A percentile compares a stretch with the other conserved stretches of the same genome.
These are phyloP conservation scores for Epizoanthus illoricatus DNA, from an alignment of 92 coral and sea anemone genomes.

Conservation along the genomic window DNA sequence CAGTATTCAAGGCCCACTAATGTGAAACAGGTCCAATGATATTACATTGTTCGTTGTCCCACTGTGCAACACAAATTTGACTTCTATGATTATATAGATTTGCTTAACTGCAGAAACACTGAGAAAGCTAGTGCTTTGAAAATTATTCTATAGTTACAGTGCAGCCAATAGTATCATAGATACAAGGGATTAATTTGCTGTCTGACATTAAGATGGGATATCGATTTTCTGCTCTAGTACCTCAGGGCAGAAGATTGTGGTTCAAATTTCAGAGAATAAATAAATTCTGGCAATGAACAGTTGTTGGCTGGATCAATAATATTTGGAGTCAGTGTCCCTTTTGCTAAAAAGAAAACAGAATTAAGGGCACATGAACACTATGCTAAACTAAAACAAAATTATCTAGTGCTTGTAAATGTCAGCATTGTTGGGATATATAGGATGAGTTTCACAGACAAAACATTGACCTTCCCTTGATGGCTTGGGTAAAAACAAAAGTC, in stretches of 20 bases:
- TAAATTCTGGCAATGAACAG: neutral
- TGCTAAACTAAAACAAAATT: neutral
- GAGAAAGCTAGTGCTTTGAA: constrained; percentile 8
- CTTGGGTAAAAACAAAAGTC: constrained; percentile 4
- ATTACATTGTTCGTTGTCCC: neutral
- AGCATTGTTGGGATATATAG: neutral
- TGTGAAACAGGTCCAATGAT: neutral
- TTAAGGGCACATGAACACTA: neutral
- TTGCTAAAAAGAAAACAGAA: neutral
- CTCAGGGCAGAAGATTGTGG: constrained; percentile 20
- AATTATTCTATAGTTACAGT: constrained; percentile 1
- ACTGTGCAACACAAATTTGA: neutral
- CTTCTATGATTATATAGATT: neutral
- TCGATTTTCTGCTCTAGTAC: constrained; percentile 26
- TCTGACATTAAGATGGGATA: constrained; percentile 2
- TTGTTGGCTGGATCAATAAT: constrained; percentile 4
- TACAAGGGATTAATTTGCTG: constrained; percentile 17
- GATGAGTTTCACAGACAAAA: constrained; percentile 31
- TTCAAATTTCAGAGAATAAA: constrained; percentile 35
- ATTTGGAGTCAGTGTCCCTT: constrained; percentile 8
- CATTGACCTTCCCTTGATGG: constrained; percentile 22
- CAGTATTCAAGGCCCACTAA: neutral
- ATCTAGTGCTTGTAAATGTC: neutral
- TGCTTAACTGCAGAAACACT: neutral
- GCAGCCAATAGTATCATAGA: constrained; percentile 26